phyloP scores from a whole-genome alignment of 2,888 invertebrate genomes.

The Eupithecia vulgata region DNA sequence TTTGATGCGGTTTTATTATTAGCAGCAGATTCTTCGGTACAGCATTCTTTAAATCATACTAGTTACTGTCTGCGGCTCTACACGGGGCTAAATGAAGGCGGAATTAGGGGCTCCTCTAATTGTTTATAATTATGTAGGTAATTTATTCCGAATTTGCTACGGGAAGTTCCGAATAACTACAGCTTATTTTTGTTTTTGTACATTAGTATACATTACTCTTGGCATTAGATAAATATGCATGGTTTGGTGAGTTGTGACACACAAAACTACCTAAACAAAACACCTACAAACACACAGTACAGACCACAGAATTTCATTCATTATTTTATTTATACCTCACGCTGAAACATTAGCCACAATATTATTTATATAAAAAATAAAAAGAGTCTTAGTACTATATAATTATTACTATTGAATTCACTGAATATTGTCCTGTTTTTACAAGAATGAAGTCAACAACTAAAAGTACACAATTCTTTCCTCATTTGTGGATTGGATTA shows the following conservation, averaged over 20 bases:
- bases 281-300: not conserved
- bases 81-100: too few relatives aligned
- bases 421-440: not conserved
- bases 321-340: not conserved
- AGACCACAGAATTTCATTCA: not conserved
- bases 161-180: not conserved
- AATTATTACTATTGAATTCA: not conserved
- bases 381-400: not conserved
- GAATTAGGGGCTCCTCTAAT: too few relatives aligned
- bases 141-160: not conserved
- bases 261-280: not conserved
- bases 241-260: not conserved
- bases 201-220: too few relatives aligned
- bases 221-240: too few relatives aligned
- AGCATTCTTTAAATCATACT: not conserved
- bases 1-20: slow-evolving; percentile 21
- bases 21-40: not conserved
- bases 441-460: not conserved
- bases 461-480: not conserved
- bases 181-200: too few relatives aligned
- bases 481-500: not conserved
- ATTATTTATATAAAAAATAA: not conserved
- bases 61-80: too few relatives aligned
- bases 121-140: not conserved
- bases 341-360: not conserved